These are phyloP conservation scores for Chionomys nivalis DNA, from an alignment of 2,113 vertebrate genomes.

Conservation along the genomic window DNA sequence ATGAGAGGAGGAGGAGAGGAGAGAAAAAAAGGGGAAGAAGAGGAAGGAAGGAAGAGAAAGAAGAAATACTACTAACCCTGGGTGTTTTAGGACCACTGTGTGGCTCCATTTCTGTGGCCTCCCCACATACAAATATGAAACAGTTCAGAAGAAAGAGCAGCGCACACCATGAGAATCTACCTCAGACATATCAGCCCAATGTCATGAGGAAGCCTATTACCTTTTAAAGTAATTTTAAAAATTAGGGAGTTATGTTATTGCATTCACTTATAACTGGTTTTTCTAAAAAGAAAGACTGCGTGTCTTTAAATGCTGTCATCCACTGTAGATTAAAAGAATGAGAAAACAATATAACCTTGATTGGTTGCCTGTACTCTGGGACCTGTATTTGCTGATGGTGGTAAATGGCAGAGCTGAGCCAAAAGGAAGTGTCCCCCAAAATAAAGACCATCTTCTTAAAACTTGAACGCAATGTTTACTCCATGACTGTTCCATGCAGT, in stretches of 20 bases:
- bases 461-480: slow-evolving; percentile 33
- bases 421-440: neutral
- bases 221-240: no score
- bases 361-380: slow-evolving; percentile 39
- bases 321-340: neutral
- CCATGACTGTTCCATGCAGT: neutral
- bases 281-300: neutral
- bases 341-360: neutral
- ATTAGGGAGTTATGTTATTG: no score
- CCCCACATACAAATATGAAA: neutral
- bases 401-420: neutral
- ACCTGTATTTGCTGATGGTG: neutral
- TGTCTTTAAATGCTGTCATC: neutral
- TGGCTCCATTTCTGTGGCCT: neutral
- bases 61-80: neutral
- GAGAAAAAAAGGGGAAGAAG: neutral
- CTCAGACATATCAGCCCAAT: neutral
- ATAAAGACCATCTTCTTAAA: neutral
- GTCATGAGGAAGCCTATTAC: neutral
- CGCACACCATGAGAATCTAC: neutral
- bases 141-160: neutral
- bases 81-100: neutral
- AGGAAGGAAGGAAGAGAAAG: neutral
- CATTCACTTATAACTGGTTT: no score
- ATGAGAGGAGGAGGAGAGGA: neutral